A percentile compares a stretch with the other conserved stretches of the same genome.
These are phyloP conservation scores for Aurelia aurita complex sp. Pacific DNA, from an alignment of 30 jellyfish, hydroid and myxozoan genomes.

Conservation along the genomic window DNA sequence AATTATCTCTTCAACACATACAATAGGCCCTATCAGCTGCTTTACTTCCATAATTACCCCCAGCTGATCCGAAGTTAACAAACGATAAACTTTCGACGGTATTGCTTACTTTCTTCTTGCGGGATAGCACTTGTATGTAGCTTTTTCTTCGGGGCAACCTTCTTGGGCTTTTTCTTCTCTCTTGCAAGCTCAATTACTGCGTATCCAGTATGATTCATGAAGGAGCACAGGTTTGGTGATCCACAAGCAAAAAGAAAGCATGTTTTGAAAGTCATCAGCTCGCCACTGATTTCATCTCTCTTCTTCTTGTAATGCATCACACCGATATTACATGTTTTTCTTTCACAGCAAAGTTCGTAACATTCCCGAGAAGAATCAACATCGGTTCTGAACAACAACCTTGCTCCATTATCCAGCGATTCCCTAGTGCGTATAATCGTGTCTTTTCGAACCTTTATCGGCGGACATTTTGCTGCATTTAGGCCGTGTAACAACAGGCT, in stretches of 20 bases:
- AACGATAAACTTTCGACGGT: too few relatives aligned
- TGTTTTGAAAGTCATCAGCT: conserved; percentile 13
- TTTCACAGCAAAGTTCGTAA: conserved; percentile 67
- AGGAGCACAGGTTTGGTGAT: conserved; percentile 65
- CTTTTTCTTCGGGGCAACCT: not conserved
- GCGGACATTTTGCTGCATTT: conserved; percentile 61
- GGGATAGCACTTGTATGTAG: conserved; percentile 26
- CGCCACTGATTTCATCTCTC: conserved; percentile 16
- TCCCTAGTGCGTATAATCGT: conserved; percentile 75
- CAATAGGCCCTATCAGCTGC: too few relatives aligned
- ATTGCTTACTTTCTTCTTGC: conserved; percentile 35
- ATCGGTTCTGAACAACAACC: conserved; percentile 43
- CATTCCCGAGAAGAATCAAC: conserved; percentile 77
- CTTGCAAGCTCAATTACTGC: conserved; percentile 69
- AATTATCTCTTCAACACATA: too few relatives aligned
- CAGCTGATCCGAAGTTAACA: too few relatives aligned
- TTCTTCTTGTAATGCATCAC: conserved; percentile 63
- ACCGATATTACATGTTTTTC: conserved; percentile 55
- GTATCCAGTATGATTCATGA: conserved; percentile 66
- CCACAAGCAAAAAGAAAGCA: conserved; percentile 78
- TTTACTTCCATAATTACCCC: too few relatives aligned
- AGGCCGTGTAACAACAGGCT: conserved; percentile 29
- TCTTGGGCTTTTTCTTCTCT: not conserved
- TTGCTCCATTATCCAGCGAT: conserved; percentile 65
- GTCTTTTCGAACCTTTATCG: conserved; percentile 57